Percentiles rank a stretch among this genome's conserved stretches.
These are phyloP conservation scores for Atta texana DNA, from an alignment of 1,140 invertebrate genomes.

Conservation along the genomic window DNA sequence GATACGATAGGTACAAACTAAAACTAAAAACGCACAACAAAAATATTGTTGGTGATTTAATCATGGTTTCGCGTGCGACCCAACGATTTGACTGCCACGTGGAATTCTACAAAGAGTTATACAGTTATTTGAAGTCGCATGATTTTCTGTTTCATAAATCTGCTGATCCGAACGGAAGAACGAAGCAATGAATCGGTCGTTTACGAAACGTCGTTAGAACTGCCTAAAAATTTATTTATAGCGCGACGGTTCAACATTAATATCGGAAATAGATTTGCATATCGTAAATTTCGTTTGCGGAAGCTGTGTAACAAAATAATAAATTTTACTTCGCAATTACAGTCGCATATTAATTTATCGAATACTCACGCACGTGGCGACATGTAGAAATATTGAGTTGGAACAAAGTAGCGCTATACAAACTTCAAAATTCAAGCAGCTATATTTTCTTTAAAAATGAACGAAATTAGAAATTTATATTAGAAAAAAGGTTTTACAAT, in stretches of 20 bases:
- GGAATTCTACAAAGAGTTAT: slow-evolving; percentile 15
- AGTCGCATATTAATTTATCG: slow-evolving; percentile 52
- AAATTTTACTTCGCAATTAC: slow-evolving; percentile 43
- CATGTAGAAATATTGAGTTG: background rate
- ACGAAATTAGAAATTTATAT: no score
- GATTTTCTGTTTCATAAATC: slow-evolving; percentile 46
- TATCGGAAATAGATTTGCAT: slow-evolving; percentile 58
- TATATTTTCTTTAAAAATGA: no score
- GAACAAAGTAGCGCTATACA: no score
- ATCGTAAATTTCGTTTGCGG: slow-evolving; percentile 39
- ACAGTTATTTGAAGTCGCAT: slow-evolving; percentile 15
- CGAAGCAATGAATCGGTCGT: slow-evolving; percentile 51
- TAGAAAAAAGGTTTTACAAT: no score
- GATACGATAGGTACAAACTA: slow-evolving; percentile 9
- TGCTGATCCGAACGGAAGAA: slow-evolving; percentile 21
- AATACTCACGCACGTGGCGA: slow-evolving; percentile 12
- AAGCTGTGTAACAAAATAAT: slow-evolving; percentile 44
- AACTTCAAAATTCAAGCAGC: no score
- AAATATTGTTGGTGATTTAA: slow-evolving; percentile 42
- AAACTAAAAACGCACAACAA: slow-evolving; percentile 14
- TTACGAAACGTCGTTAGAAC: slow-evolving; percentile 19
- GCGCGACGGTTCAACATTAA: slow-evolving; percentile 34
- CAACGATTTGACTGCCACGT: slow-evolving; percentile 1
- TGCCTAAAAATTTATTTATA: slow-evolving; percentile 47
- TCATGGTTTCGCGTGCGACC: background rate